phyloP scores from a whole-genome alignment of 2,797 vertebrate genomes.

The Labeo calbasu region DNA sequence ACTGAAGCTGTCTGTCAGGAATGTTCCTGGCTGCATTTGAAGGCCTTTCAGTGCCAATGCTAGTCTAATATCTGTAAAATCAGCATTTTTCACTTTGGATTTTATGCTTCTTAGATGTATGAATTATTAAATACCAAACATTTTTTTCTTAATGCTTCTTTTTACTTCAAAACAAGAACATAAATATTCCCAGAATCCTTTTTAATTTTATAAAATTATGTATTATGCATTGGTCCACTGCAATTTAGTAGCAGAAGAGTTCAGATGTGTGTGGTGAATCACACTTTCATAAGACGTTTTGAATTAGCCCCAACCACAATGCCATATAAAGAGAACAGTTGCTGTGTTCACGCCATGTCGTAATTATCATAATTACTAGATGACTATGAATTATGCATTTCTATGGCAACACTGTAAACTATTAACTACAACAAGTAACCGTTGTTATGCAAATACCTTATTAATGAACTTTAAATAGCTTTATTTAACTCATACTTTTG shows the following conservation, averaged over 20 bases:
- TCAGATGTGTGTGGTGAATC: neutral
- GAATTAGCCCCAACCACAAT: neutral
- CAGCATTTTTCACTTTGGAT: neutral
- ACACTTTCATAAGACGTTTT: neutral
- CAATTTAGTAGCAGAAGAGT: neutral
- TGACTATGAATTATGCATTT: neutral
- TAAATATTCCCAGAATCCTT: neutral
- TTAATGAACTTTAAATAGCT: neutral
- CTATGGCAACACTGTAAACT: neutral
- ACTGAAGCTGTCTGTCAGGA: conserved; percentile 28
- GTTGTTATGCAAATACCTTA: neutral
- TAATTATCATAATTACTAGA: neutral
- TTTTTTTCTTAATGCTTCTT: neutral
- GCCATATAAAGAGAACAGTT: neutral
- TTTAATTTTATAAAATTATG: neutral
- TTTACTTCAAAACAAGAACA: neutral
- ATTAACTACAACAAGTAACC: neutral
- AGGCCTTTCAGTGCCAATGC: neutral
- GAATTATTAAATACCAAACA: neutral
- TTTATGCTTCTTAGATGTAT: neutral
- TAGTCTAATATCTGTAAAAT: conserved; percentile 1
- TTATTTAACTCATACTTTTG: neutral
- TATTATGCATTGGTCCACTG: neutral
- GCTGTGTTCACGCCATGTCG: neutral
- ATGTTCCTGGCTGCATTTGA: conserved; percentile 23